Conservation (phyloP, 1,140 invertebrate species). For the Brachionus sp. region DNA sequence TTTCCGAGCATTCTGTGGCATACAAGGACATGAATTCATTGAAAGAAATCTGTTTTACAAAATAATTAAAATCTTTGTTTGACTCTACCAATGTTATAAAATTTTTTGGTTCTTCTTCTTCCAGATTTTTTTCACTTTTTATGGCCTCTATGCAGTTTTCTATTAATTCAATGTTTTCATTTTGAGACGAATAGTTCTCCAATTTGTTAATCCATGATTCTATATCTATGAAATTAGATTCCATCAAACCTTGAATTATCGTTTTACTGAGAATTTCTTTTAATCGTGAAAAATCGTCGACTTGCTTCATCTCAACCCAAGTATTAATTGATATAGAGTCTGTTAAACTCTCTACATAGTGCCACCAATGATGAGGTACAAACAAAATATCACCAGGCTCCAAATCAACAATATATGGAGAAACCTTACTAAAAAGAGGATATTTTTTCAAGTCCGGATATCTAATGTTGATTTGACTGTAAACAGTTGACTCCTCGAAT, state of each 20-base stretch:
- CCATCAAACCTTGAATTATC: constrained; percentile 17
- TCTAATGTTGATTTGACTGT: constrained; percentile 68
- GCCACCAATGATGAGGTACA: constrained; percentile 89
- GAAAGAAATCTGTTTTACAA: background rate
- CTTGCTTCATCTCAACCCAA: constrained; percentile 66
- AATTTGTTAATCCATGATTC: constrained; percentile 7
- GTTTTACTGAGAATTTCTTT: constrained; percentile 18
- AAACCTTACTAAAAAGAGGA: constrained; percentile 53
- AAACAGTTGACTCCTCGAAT: constrained; percentile 94
- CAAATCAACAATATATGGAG: constrained; percentile 66
- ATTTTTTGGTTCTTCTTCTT: background rate
- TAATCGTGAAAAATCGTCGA: background rate
- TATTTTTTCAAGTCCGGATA: constrained; percentile 54
- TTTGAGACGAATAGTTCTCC: constrained; percentile 6
- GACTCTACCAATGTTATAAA: background rate
- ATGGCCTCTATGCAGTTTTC: background rate
- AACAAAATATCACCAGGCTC: constrained; percentile 79
- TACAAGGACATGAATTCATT: background rate
- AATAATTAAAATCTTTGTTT: background rate
- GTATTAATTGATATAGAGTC: constrained; percentile 75
- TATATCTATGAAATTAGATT: constrained; percentile 25
- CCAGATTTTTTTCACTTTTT: background rate
- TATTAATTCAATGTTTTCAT: background rate
- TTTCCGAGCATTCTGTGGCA: background rate
- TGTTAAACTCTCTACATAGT: constrained; percentile 81